A percentile compares a stretch with the other conserved stretches of the same genome.
These are phyloP conservation scores for Donacobius atricapilla DNA, from an alignment of 2,113 vertebrate species.

Conservation along the genomic window DNA sequence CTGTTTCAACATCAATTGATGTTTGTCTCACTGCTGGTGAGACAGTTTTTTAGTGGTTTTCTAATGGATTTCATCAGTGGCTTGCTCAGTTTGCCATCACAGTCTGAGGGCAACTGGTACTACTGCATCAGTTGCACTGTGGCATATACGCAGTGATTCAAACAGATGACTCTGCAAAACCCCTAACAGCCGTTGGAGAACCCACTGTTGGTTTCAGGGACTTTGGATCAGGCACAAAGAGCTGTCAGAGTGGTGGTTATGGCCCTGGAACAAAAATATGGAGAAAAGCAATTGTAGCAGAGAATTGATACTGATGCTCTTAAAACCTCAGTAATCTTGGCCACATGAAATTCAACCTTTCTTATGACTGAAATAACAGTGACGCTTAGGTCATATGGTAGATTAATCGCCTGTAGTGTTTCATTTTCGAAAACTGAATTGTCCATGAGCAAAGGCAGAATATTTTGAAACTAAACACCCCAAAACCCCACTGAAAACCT, in stretches of 20 bases:
- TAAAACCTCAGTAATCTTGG: constrained; percentile 35
- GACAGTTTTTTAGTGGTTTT: background rate
- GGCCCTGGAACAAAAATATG: constrained; percentile 12
- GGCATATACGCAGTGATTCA: accelerated
- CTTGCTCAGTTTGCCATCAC: background rate
- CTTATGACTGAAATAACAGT: constrained; percentile 44
- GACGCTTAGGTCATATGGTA: background rate
- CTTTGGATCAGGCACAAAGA: background rate
- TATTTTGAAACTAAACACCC: background rate
- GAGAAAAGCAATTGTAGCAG: background rate
- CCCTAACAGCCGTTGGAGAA: accelerated
- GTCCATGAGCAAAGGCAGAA: constrained; percentile 10
- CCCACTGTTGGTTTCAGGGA: background rate
- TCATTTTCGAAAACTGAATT: constrained; percentile 40
- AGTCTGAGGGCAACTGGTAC: background rate
- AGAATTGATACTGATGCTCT: constrained; percentile 18
- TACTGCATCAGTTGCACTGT: background rate
- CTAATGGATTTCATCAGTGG: background rate
- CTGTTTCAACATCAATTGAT: accelerated
- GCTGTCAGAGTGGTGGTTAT: background rate
- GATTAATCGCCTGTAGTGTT: background rate
- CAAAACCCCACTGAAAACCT: background rate
- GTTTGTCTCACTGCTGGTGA: background rate
- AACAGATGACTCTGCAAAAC: background rate
- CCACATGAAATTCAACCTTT: constrained; percentile 20